Base-by-base conservation (phyloP, 2,797 vertebrate species). In the Sebastiscus tertius region DNA sequence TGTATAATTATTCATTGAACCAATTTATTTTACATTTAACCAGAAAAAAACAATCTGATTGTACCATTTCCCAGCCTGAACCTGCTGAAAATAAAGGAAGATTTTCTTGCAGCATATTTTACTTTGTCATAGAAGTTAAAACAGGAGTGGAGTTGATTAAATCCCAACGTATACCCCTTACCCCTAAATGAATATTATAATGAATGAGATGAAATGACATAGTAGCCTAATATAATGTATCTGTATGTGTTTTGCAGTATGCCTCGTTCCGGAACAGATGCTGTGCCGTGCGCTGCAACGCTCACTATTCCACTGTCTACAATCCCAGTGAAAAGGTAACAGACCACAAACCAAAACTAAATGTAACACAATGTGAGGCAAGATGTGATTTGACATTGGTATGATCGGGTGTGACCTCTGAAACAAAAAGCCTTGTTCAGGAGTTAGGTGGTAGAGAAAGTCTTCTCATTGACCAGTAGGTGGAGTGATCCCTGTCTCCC, bases 271-370 rank as follows among this genome's bases (percentile, higher is more conserved):
- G 80, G 69, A 85, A 93, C 60, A 85, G 91, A 61, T 90, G 88
- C 18, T 91, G 88, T 75, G 64, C 86, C 16, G 24, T 84, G 31
- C 79, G 77, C 52, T 77, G 81, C 68, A 83, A 65, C 6, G 75
- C 78, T 46, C 89, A 80, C 0, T 96, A 96, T 75, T 94, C 95
- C 39, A 95, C 94, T 0, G 55, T 87, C 8, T 67, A 72, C 54
- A 81, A 75, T 59, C 18, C 83, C 63, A 81, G 12, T 78, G 95
- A 96, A 74, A 93, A 96, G 95, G 96, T 96, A 87, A 33, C 31
- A 8, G 31, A 33, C 8, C 8, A 33, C 31, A 87, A 20, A 2
- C 2, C 16, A 16, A 18, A 46, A 46, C 16, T 46, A 27, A 6
- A 52, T 39, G 36, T 39, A 39, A 39, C 36, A 14, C 13, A 39